Percentiles rank a stretch among this genome's conserved stretches.
These are phyloP conservation scores for Xenus cinereus DNA, from an alignment of 2,113 vertebrate species.

Conservation along the genomic window DNA sequence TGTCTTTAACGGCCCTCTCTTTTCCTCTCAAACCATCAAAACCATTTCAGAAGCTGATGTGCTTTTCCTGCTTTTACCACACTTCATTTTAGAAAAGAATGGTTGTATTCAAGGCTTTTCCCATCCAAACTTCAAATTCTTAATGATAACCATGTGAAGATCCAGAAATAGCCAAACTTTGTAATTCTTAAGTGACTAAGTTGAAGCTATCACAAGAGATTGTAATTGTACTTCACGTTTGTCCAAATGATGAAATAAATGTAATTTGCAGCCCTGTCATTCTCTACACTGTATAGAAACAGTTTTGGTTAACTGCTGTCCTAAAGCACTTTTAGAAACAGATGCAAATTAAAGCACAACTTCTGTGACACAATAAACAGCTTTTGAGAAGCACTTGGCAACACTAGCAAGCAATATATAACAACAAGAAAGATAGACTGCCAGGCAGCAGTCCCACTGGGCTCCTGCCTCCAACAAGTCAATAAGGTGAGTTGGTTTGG, in stretches of 20 bases:
- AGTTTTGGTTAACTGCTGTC: neutral
- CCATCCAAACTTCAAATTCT: neutral
- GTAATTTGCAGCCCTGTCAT: neutral
- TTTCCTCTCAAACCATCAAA: neutral
- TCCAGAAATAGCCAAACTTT: neutral
- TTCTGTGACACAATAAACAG: neutral
- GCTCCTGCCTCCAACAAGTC: neutral
- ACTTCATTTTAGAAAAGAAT: neutral
- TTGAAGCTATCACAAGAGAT: neutral
- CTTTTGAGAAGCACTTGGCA: neutral
- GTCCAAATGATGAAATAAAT: neutral
- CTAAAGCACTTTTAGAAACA: neutral
- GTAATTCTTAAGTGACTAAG: neutral
- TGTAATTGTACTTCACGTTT: neutral
- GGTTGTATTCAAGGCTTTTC: neutral
- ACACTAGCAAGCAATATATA: neutral
- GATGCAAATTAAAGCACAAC: neutral
- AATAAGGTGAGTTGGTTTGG: accelerated
- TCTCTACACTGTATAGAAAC: neutral
- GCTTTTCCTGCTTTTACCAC: neutral
- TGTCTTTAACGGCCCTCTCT: neutral
- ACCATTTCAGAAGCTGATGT: neutral
- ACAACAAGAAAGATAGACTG: accelerated
- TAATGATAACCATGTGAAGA: accelerated
- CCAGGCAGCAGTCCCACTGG: neutral